Conservation (phyloP, 1,140 invertebrate genomes). For the Propsilocerus akamusi region DNA sequence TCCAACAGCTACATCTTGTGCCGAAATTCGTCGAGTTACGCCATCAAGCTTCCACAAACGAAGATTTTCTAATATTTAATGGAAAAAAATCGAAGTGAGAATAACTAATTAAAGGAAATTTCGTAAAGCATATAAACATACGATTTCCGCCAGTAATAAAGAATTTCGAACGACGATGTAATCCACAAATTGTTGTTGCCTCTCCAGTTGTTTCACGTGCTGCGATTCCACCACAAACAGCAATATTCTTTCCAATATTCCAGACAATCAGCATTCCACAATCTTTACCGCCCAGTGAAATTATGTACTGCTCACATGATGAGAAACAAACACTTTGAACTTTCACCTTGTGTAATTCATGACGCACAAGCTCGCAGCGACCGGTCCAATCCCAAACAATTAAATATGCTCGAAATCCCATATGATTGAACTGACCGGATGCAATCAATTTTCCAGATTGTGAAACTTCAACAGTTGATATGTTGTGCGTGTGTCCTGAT, state of each 20-base stretch:
- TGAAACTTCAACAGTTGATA: slow-evolving; percentile 65
- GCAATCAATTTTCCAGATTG: slow-evolving; percentile 54
- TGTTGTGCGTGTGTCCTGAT: slow-evolving; percentile 63
- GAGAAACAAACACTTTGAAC: slow-evolving; percentile 61
- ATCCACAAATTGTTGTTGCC: slow-evolving; percentile 33
- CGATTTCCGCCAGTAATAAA: slow-evolving; percentile 56
- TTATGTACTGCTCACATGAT: slow-evolving; percentile 54
- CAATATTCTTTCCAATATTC: slow-evolving; percentile 35
- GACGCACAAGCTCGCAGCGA: slow-evolving; percentile 35
- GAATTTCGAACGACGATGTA: slow-evolving; percentile 33
- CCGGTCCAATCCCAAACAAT: slow-evolving; percentile 73
- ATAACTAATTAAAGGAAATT: background rate
- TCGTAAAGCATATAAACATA: slow-evolving; percentile 25
- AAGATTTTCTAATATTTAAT: slow-evolving; percentile 25
- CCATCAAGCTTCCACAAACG: slow-evolving; percentile 59
- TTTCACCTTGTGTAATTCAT: slow-evolving; percentile 63
- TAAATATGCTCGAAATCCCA: slow-evolving; percentile 73
- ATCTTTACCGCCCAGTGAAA: slow-evolving; percentile 74
- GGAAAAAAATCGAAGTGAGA: no score
- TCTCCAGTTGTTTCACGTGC: slow-evolving; percentile 44
- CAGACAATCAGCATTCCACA: slow-evolving; percentile 65
- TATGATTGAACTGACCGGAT: slow-evolving; percentile 75
- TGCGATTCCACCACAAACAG: slow-evolving; percentile 44
- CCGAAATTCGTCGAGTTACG: slow-evolving; percentile 42
- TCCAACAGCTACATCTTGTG: slow-evolving; percentile 48